Base-by-base conservation (phyloP, 2,888 invertebrate genomes). In the Anarsia innoxiella region DNA sequence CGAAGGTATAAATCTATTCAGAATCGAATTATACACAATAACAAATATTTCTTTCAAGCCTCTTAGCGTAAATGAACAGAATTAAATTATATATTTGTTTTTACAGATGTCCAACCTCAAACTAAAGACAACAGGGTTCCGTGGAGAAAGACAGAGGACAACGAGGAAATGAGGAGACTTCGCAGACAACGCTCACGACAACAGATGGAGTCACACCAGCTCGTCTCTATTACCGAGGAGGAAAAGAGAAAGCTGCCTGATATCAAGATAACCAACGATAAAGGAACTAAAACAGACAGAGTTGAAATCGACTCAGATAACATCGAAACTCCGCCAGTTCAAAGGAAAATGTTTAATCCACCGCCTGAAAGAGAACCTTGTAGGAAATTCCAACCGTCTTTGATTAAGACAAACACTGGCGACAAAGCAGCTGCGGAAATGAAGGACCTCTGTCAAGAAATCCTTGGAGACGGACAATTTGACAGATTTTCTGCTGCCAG, bases 281-380 rank as follows among this genome's bases (percentile, higher is more conserved):
- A 48, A 28, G 70, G 66, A 3, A 43, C 31, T 1, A 62, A 65
- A 30, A 54, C 87, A 11, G 91, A 92, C 53, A 90, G 90, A 63
- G 89, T 91, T 8, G 94, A 95, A 61, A 94, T 95, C 26, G 95
- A 95, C 67, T 93, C 94, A 2, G 95, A 95, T 53, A 95, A 95
- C 54, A 93, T 95, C 19, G 95, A 95, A 82, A 95, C 95, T 1
- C 95, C 95, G 12, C 95, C 95, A 3, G 93, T 91, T 0, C 91
- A 91, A 11, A 86, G 95, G 38, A 89, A 91, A 50, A 73, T 88
- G 15, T 90, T 91, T 58, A 88, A 87, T 39, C 88, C 90, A 1
- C 88, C 89, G 1, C 87, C 88, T 23, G 89, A 89, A 28, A 87
- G 87, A 46, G 88, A 85, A 51, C 88, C 88, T 0, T 89, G 89